Conservation (phyloP, 2,888 invertebrate species). For the Microdon myrmicae region DNA sequence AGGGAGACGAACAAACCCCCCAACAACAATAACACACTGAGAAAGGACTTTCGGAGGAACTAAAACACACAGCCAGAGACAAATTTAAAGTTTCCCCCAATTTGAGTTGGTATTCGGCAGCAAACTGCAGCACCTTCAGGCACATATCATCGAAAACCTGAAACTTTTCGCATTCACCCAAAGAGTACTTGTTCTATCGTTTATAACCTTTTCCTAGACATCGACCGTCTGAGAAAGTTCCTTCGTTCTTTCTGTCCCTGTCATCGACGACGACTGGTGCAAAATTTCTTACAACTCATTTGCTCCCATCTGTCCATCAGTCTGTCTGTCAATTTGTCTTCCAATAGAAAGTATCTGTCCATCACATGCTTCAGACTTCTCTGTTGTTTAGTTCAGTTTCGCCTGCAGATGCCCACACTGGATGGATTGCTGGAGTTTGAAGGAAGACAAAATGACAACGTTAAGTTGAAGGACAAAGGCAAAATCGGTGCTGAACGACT, state of each 20-base stretch:
- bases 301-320: constrained; percentile 67
- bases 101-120: too few relatives aligned
- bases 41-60: too few relatives aligned
- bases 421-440: too few relatives aligned
- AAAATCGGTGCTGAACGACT: too few relatives aligned
- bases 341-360: constrained; percentile 51
- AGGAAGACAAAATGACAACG: too few relatives aligned
- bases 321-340: constrained; percentile 67
- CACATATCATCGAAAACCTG: too few relatives aligned
- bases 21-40: too few relatives aligned
- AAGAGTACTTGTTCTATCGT: constrained; percentile 12
- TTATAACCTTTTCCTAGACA: constrained; percentile 44
- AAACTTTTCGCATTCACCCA: constrained; percentile 16
- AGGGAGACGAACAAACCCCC: too few relatives aligned
- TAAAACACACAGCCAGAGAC: constrained; percentile 40
- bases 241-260: constrained; percentile 10
- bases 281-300: constrained; percentile 64
- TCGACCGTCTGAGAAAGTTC: constrained; percentile 44
- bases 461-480: too few relatives aligned
- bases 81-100: constrained; percentile 40
- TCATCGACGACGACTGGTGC: constrained; percentile 31
- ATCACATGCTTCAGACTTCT: constrained; percentile 40
- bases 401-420: neutral
- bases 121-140: too few relatives aligned
- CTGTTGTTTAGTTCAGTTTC: constrained; percentile 8